These are phyloP conservation scores for Xenotilapia leptura DNA, from an alignment of 2,113 vertebrate species.

Conservation along the genomic window DNA sequence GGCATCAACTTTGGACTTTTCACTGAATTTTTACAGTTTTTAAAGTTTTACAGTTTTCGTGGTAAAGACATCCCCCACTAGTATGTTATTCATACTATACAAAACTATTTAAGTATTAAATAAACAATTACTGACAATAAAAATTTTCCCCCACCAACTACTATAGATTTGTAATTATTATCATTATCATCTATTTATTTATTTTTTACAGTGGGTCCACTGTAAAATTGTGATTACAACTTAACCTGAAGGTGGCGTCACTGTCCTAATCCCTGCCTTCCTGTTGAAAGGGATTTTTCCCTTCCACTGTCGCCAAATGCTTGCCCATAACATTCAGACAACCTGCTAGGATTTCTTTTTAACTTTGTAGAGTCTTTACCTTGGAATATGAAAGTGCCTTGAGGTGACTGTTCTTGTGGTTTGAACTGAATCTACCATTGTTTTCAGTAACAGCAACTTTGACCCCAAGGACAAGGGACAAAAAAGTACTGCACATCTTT, in stretches of 20 bases:
- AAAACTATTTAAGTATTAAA: background rate
- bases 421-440: too few relatives aligned
- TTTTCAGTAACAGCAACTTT: too few relatives aligned
- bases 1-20: background rate
- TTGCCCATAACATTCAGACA: background rate
- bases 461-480: too few relatives aligned
- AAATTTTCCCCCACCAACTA: accelerated
- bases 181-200: background rate
- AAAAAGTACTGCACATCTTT: background rate
- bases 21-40: accelerated
- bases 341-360: background rate
- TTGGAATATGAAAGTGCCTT: background rate
- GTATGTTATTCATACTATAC: background rate
- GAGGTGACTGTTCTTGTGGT: background rate
- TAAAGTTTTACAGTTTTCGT: accelerated
- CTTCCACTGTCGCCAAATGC: background rate
- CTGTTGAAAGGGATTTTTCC: background rate
- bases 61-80: background rate
- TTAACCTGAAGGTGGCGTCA: background rate
- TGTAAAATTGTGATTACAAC: background rate
- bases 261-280: accelerated
- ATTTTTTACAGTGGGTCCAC: background rate
- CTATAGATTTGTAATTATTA: background rate
- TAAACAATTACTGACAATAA: background rate
- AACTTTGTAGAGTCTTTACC: background rate